These are phyloP conservation scores for Daubentonia madagascariensis DNA, from an alignment of 2,113 vertebrate genomes.

Conservation along the genomic window DNA sequence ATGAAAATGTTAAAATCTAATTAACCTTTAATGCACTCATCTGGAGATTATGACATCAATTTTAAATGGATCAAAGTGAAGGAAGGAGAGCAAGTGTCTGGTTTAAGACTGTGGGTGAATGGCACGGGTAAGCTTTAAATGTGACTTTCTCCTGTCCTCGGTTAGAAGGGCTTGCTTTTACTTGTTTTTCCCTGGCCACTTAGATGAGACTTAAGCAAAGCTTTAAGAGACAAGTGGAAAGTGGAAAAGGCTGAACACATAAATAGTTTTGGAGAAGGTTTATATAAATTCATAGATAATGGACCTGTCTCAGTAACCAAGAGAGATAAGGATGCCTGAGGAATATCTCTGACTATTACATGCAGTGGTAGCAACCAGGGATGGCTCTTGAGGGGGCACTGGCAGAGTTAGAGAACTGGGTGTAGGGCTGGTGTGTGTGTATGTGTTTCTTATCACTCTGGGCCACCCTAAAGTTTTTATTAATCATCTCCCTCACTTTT, in stretches of 20 bases:
- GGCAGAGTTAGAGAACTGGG: background rate
- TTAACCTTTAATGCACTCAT: slow-evolving; percentile 62
- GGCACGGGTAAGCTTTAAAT: background rate
- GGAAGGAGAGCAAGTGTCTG: background rate
- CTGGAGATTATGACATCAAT: slow-evolving; percentile 57
- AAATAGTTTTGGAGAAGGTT: background rate
- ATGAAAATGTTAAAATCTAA: slow-evolving; percentile 64
- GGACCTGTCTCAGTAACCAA: background rate
- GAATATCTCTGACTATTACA: background rate
- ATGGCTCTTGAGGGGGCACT: background rate
- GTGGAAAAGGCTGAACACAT: background rate
- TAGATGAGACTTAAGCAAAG: background rate
- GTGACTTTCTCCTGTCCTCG: background rate
- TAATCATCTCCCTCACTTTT: no score
- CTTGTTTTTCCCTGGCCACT: background rate
- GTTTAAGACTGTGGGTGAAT: background rate
- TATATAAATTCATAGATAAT: background rate
- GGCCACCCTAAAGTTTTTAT: background rate
- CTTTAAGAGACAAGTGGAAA: background rate
- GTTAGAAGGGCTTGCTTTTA: background rate
- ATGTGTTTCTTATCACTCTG: background rate
- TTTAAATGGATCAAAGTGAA: slow-evolving; percentile 50
- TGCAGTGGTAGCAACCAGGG: background rate
- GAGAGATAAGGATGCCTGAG: background rate
- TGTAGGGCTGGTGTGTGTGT: background rate